Base-by-base conservation (phyloP, 2,797 vertebrate genomes). In the Gephyroberyx darwinii region DNA sequence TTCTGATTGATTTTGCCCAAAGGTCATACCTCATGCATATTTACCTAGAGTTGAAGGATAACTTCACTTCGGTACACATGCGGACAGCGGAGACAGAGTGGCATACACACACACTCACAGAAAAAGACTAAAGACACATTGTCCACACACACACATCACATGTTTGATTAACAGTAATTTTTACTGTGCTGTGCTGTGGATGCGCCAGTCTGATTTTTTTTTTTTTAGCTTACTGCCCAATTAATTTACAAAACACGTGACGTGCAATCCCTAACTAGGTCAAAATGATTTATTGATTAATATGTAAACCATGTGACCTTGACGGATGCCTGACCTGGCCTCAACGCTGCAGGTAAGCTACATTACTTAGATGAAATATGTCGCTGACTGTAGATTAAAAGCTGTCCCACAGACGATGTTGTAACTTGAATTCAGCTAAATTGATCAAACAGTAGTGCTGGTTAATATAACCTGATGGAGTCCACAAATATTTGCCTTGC, bases 31-130 rank as follows among this genome's bases (percentile, higher is more conserved):
- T 62, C n/a, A 30, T 68, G 62, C 35, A 75, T 84, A 55, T 93
- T 92, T 91, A 85, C 84, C 67, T 10, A 78, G 64, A 75, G 75
- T 65, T 80, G 72, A 85, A 85, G 68, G 9, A 79, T 89, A 85
- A 81, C 78, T 74, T 76, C 58, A 60, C 78, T 74, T 74, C 58
- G 30, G 56, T 59, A 51, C 16, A 60, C 30, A 4, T 54, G 50
- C 31, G 53, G 14, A 53, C 57, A 43, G 35, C 13, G 37, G 55
- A 61, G 26, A 26, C 26, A 26, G 26, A 26, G 26, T 26, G 26
- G 26, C 26, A 26, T 26, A 26, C 52, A 55, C 53, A 55, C 43
- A 71, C 50, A 60, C 47, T 74, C 8, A 52, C 26, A 50, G 14
- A 48, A 26, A 1, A 0, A 35, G 33, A 8, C 8, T 2, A 31